Evolutionary conservation across 2,113 vertebrate species (phyloP), one percentile per base, ranked within the genome.

Genomic region (Bungarus multicinctus): DNA sequence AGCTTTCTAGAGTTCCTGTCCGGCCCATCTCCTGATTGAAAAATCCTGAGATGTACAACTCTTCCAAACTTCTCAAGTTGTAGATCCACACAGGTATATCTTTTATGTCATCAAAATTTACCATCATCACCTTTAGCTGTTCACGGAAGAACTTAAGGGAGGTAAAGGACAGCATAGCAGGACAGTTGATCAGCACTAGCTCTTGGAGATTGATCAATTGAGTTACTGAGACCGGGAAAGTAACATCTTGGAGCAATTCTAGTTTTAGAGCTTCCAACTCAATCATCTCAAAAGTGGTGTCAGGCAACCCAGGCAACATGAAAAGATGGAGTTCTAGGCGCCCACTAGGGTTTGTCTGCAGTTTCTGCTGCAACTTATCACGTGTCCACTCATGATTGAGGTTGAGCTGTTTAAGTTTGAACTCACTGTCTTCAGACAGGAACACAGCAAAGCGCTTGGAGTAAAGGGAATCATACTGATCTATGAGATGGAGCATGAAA

Each of bases 391-490:
- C 98, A 0, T 98, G 95, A 96, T 99, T 99, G 64, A 99, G 98
- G 95, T 98, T 99, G 53, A 99, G 97, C 94, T 99, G 98, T 90
- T 98, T 96, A 6, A 99, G 97, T 60, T 97, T 98, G 94, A 98
- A 98, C 92, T 99, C 98, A 0, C 99, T 99, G 93, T 98, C 98
- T 95, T 99, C 98, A 0, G 99, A 99, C 14, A 99, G 98, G 95
- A 99, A 99, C 64, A 98, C 97, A 0, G 98, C 98, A 11, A 99
- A 99, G 85, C 98, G 98, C 93, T 98, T 98, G 14, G 98, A 98
- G 94, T 99, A 99, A 8, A 99, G 98, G 0, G 98, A 97, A 91
- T 99, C 99, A 0, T 99, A 99, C 91, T 99, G 98, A 93, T 99
- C 98, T 2, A 98, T 98, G 69, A 99, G 98, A 95, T 99, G 98